Percentiles rank a stretch among this genome's conserved stretches.
These are phyloP conservation scores for Phylloscopus whistleri DNA, from an alignment of 2,113 vertebrate genomes.

Conservation along the genomic window DNA sequence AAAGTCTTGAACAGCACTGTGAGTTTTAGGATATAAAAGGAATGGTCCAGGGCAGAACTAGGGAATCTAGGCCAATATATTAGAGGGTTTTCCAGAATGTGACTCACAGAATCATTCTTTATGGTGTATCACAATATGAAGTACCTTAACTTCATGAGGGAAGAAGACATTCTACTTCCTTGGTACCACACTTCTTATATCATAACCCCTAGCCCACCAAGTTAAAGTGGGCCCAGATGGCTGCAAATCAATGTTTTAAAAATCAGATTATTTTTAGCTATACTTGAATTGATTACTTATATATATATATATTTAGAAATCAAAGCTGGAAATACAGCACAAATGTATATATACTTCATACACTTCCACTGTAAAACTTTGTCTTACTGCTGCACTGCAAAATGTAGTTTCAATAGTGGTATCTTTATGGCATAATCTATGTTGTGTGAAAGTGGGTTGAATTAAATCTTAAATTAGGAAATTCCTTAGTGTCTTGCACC, in stretches of 20 bases:
- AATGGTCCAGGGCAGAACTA: not conserved
- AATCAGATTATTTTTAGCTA: not conserved
- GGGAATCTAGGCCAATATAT: not conserved
- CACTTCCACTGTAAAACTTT: not conserved
- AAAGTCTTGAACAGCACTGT: not conserved
- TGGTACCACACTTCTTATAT: not conserved
- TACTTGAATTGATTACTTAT: not conserved
- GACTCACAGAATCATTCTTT: not conserved
- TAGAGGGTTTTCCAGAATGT: not conserved
- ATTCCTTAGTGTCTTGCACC: not conserved
- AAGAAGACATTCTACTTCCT: not conserved
- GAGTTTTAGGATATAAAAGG: not conserved
- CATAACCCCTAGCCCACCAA: not conserved
- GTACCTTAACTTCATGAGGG: not conserved
- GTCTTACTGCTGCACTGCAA: not conserved
- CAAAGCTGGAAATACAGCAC: not conserved
- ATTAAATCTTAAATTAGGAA: not conserved
- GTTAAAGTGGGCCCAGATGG: not conserved
- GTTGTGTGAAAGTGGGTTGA: not conserved
- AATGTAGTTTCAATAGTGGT: not conserved
- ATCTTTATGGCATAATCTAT: not conserved
- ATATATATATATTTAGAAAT: not conserved
- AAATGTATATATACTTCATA: not conserved
- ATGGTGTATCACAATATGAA: not conserved
- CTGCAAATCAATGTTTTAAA: not conserved